Evolutionary conservation across 2,113 vertebrate species (phyloP).

Genomic region (Lamprologus tigripictilis): DNA sequence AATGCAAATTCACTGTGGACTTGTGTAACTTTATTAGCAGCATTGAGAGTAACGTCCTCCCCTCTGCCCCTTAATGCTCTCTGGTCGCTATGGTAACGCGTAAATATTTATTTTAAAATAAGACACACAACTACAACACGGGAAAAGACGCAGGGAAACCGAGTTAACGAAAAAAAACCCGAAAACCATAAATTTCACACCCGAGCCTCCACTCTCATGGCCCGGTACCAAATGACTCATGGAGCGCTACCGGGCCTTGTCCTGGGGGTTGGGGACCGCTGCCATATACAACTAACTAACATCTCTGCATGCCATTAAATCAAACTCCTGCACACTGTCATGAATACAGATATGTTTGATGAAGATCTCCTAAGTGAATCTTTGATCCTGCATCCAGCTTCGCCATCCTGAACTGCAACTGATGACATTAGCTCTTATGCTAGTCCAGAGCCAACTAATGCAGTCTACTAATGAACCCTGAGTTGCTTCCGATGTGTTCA

Average conservation of each 20-base stretch:
- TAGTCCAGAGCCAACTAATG: not conserved
- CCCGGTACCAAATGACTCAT: not conserved
- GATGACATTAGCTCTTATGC: not conserved
- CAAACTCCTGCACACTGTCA: fast-evolving
- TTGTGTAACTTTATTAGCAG: not conserved
- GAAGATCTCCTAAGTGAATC: not conserved
- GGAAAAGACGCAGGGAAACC: not conserved
- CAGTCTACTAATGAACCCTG: not conserved
- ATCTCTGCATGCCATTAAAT: not conserved
- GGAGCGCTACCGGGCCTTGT: not conserved
- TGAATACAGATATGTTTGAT: not conserved
- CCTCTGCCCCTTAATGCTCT: not conserved
- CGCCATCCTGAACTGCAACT: not conserved
- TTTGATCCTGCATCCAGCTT: not conserved
- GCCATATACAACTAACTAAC: not conserved
- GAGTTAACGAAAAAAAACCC: fast-evolving
- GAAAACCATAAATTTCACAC: not conserved
- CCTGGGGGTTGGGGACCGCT: not conserved
- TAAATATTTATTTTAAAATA: not conserved
- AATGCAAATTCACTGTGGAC: not conserved
- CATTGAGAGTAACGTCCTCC: not conserved
- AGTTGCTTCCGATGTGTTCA: not conserved
- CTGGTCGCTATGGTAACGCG: not conserved
- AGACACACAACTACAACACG: fast-evolving
- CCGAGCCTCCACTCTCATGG: not conserved